Evolutionary conservation across 2,113 vertebrate genomes (phyloP).

Genomic region (Lepus europaeus): DNA sequence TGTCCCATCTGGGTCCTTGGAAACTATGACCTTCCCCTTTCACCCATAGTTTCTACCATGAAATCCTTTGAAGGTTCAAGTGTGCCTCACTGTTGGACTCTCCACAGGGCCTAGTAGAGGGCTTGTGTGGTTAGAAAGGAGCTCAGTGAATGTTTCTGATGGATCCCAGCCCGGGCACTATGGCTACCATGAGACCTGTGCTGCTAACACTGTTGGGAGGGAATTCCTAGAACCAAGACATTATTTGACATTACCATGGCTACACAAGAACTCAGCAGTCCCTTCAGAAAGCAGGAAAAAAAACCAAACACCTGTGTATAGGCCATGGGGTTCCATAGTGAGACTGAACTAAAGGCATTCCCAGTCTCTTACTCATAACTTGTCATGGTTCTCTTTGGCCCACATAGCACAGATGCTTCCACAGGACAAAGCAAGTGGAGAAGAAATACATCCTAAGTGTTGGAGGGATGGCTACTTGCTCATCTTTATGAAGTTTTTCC

Average conservation of each 20-base stretch:
- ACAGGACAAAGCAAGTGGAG: background rate
- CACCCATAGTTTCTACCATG: background rate
- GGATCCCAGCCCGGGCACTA: background rate
- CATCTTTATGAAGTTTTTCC: background rate
- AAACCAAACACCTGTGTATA: background rate
- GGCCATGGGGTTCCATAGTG: background rate
- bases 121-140: background rate
- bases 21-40: background rate
- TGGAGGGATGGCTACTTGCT: background rate
- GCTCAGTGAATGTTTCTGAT: background rate
- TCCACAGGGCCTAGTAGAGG: background rate
- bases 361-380: background rate
- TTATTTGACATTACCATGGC: background rate
- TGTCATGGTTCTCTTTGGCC: too few relatives aligned
- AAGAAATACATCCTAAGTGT: background rate
- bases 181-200: background rate
- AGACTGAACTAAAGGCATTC: background rate
- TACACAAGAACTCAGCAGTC: background rate
- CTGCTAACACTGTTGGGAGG: background rate
- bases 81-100: background rate
- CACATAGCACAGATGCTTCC: background rate
- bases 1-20: background rate
- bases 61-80: background rate
- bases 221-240: background rate
- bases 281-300: background rate